A percentile compares a stretch with the other conserved stretches of the same genome.
Conservation (phyloP, 1,140 invertebrate species). For the Leptonema lineaticorne region DNA sequence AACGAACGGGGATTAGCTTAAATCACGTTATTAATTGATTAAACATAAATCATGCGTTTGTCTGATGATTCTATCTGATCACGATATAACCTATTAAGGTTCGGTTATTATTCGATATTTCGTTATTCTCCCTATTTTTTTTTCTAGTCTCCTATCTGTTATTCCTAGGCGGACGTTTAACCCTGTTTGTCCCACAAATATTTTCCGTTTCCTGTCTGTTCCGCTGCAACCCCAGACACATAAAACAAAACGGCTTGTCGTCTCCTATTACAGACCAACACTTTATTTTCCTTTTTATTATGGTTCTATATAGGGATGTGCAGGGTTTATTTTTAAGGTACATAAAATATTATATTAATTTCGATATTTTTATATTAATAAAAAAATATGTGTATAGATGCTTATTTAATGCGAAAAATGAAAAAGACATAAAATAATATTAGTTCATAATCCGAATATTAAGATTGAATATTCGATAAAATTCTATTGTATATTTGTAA, state of each 20-base stretch:
- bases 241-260: constrained; percentile 42
- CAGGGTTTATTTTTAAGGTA: background rate
- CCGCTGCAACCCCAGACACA: constrained; percentile 35
- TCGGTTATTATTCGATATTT: too few species aligned
- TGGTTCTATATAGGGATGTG: constrained; percentile 21
- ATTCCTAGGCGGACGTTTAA: background rate
- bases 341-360: background rate
- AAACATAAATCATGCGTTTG: constrained; percentile 19
- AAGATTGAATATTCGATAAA: background rate
- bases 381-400: background rate
- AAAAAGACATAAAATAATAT: too few species aligned
- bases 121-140: too few species aligned
- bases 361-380: background rate
- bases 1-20: background rate
- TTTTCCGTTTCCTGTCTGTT: constrained; percentile 1
- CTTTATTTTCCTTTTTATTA: constrained; percentile 42
- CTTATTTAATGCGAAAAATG: too few species aligned
- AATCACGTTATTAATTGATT: constrained; percentile 29
- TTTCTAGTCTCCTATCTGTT: too few species aligned
- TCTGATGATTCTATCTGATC: constrained; percentile 11
- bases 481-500: background rate
- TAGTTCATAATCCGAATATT: background rate
- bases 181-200: constrained; percentile 8
- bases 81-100: background rate
- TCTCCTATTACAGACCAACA: constrained; percentile 40